These are phyloP conservation scores for Aurelia aurita DNA, from an alignment of 30 jellyfish, hydroid and myxozoan genomes.

Conservation along the genomic window DNA sequence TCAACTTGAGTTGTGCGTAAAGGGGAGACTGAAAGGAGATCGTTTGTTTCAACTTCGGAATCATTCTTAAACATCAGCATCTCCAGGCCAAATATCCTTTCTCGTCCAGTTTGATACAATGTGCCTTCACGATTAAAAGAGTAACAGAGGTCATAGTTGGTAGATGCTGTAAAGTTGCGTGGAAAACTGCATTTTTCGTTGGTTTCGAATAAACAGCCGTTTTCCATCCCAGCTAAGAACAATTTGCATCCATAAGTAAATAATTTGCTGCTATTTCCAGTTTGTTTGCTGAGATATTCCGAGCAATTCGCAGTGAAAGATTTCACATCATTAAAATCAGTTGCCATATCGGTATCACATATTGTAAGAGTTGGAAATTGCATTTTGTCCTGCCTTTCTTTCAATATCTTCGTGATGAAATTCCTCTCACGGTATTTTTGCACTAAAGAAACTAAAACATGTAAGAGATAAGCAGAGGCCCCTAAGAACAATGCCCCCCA, in stretches of 20 bases:
- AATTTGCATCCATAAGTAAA: constrained; percentile 30
- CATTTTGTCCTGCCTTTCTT: too few species aligned
- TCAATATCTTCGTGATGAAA: too few species aligned
- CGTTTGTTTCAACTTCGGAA: neutral
- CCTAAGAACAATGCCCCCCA: constrained; percentile 29
- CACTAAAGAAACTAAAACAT: too few species aligned
- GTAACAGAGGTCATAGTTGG: constrained; percentile 15
- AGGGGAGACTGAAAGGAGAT: too few species aligned
- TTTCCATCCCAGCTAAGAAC: neutral
- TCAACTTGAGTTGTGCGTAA: neutral
- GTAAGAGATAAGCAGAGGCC: neutral
- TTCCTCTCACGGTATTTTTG: too few species aligned
- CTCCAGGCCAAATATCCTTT: constrained; percentile 23
- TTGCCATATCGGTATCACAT: too few species aligned
- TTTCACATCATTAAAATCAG: too few species aligned
- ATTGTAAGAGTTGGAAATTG: too few species aligned
- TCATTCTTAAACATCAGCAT: constrained; percentile 21
- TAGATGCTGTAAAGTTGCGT: neutral
- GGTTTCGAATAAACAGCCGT: neutral
- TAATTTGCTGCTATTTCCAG: neutral
- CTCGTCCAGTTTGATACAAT: neutral
- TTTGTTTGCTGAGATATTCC: too few species aligned
- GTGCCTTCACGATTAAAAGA: constrained; percentile 31
- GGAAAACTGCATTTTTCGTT: constrained; percentile 5
- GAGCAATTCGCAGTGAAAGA: too few species aligned